Evolutionary conservation across 2,888 invertebrate genomes (phyloP).

Genomic region (Timema cristinae): DNA sequence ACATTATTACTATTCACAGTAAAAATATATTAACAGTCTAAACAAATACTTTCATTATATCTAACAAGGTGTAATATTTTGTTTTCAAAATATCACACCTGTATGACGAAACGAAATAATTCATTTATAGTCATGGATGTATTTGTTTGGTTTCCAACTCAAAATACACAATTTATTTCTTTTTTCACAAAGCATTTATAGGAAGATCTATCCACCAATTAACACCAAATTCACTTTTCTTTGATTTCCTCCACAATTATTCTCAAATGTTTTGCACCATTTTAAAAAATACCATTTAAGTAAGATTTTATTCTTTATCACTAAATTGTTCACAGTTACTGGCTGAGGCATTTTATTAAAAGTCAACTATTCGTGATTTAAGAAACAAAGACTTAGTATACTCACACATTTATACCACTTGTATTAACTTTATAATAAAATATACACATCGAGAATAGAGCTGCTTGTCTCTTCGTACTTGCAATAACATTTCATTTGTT

Average conservation of each 20-base stretch:
- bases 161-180: conserved; percentile 4
- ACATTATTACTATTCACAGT: conserved; percentile 9
- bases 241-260: neutral
- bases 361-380: too few species aligned
- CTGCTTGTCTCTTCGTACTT: conserved; percentile 14
- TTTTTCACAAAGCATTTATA: too few species aligned
- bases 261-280: neutral
- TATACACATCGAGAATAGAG: conserved; percentile 30
- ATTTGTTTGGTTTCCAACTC: neutral
- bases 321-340: conserved; percentile 22
- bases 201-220: too few species aligned
- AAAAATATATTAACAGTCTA: neutral
- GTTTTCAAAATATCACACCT: neutral
- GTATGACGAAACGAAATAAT: too few species aligned
- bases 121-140: too few species aligned
- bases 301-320: neutral
- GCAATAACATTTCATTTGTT: conserved; percentile 19
- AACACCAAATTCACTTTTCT: too few species aligned
- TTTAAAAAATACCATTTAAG: neutral
- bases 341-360: conserved; percentile 30
- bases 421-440: conserved; percentile 30
- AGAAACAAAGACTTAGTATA: conserved; percentile 27
- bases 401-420: conserved; percentile 28
- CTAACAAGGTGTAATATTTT: neutral
- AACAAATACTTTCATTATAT: neutral